Evolutionary conservation across 2,888 invertebrate species (phyloP), one percentile per base, ranked within the genome.

Genomic region (Drosophila nr. perissopoda): DNA sequence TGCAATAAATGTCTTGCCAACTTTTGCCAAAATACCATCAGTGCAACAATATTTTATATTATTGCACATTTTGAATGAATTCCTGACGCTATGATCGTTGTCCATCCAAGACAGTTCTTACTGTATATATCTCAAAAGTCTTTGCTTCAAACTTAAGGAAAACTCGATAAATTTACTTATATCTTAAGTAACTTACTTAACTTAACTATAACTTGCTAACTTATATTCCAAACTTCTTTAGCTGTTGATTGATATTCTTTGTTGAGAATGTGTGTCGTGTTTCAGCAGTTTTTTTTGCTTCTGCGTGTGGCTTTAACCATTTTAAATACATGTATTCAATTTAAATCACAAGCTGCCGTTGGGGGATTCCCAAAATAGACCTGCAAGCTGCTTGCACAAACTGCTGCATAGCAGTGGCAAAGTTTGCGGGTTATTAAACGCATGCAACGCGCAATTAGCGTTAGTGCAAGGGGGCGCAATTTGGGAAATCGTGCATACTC

Each of bases 361-460:
- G 4, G 25, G 25, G 21, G 46, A 25, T 25, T 27, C 27, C 27
- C 27, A 27, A 49, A 49, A 27, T 51, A 6, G 27, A 29, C n/a
- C 27, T 51, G 27, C 3, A 18, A 51, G 49, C 49, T 18, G 18
- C 29, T 29, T 18, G 0, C 11, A 18, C 11, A 21, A 46, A 21
- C 13, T 46, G 46, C 46, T 46, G 46, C 46, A 16, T 2, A 8
- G 16, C 46, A 10, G 27, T 31, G 13, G 52, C 29, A 31, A 31
- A 52, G 52, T 52, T 52, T 29, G 52, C 53, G 31, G 25, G 53
- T 33, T 72, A 65, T 77, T 77, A 81, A 81, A 78, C 76, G 81
- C 81, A 77, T 81, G 78, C 65, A 61, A 78, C 52, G 77, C 66
- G 62, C 77, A 77, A 77, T 77, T 77, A 81, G 77, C 77, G 81